Evolutionary conservation across 2,888 invertebrate species (phyloP).

Genomic region (Mythimna loreyi): DNA sequence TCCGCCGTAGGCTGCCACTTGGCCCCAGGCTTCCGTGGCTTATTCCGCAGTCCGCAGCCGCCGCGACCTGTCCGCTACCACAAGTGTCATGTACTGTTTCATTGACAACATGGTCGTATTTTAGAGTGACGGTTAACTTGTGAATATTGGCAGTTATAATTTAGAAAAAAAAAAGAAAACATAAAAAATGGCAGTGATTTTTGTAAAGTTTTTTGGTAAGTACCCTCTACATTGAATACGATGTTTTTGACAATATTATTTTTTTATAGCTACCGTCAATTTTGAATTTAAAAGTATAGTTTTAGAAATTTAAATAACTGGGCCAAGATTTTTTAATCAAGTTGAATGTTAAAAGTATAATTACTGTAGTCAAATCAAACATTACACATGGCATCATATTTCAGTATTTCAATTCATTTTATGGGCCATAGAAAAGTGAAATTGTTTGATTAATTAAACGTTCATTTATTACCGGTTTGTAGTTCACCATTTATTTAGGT

Average conservation of each 20-base stretch:
- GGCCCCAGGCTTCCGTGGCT: slow-evolving; percentile 41
- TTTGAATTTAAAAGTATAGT: neutral
- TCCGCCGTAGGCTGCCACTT: slow-evolving; percentile 47
- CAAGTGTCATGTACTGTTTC: slow-evolving; percentile 45
- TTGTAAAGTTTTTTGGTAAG: slow-evolving; percentile 83
- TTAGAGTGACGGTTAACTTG: slow-evolving; percentile 59
- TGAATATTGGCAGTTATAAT: slow-evolving; percentile 52
- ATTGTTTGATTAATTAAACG: slow-evolving; percentile 14
- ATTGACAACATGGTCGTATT: slow-evolving; percentile 61
- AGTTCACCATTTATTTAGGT: neutral
- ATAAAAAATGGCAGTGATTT: slow-evolving; percentile 83
- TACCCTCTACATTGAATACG: slow-evolving; percentile 42
- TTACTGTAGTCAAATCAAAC: slow-evolving; percentile 15
- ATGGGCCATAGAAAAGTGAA: slow-evolving; percentile 20
- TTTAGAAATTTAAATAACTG: neutral
- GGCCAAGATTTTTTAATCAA: neutral
- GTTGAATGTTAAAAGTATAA: neutral
- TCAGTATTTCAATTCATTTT: slow-evolving; percentile 31
- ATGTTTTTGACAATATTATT: neutral
- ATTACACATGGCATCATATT: neutral
- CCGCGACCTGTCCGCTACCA: slow-evolving; percentile 62
- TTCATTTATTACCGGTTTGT: slow-evolving; percentile 5
- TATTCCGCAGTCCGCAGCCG: slow-evolving; percentile 66
- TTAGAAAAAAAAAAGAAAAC: slow-evolving; percentile 33
- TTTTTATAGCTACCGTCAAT: slow-evolving; percentile 9